phyloP scores from a whole-genome alignment of 1,140 invertebrate species.

The Chymomyza costata region DNA sequence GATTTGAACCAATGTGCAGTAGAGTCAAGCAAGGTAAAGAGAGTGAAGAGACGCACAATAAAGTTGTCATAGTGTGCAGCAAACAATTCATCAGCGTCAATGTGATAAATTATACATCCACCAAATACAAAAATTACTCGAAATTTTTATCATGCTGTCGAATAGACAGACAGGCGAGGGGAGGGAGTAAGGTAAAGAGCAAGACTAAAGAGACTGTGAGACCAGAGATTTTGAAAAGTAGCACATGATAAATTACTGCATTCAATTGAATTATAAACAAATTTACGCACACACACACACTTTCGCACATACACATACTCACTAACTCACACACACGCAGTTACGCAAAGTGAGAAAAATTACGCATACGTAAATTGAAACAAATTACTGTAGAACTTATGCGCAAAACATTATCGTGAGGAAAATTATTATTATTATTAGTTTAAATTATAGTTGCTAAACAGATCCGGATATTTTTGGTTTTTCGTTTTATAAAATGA shows the following conservation, averaged over 20 bases:
- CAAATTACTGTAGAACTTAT: too few species aligned
- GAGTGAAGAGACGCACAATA: too few species aligned
- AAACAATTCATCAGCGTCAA: conserved; percentile 71
- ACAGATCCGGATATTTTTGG: too few species aligned
- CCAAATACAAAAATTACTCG: conserved; percentile 52
- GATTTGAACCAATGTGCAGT: too few species aligned
- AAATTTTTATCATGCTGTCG: conserved; percentile 49
- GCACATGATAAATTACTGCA: conserved; percentile 55
- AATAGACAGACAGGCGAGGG: neutral
- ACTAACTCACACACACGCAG: neutral
- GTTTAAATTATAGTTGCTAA: too few species aligned
- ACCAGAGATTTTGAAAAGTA: conserved; percentile 37
- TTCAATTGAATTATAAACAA: conserved; percentile 68
- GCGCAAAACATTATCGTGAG: too few species aligned
- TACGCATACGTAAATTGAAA: too few species aligned
- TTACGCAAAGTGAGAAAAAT: conserved; percentile 2
- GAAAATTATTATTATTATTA: too few species aligned
- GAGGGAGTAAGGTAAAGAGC: too few species aligned
- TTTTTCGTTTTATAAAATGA: too few species aligned
- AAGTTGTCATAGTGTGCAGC: conserved; percentile 68
- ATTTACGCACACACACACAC: conserved; percentile 23
- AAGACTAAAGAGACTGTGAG: too few species aligned
- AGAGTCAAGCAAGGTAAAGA: too few species aligned
- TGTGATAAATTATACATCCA: conserved; percentile 66
- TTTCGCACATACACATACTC: conserved; percentile 41